Base-by-base conservation (phyloP, 2,113 vertebrate genomes). In the Microcebus lehilahytsara region DNA sequence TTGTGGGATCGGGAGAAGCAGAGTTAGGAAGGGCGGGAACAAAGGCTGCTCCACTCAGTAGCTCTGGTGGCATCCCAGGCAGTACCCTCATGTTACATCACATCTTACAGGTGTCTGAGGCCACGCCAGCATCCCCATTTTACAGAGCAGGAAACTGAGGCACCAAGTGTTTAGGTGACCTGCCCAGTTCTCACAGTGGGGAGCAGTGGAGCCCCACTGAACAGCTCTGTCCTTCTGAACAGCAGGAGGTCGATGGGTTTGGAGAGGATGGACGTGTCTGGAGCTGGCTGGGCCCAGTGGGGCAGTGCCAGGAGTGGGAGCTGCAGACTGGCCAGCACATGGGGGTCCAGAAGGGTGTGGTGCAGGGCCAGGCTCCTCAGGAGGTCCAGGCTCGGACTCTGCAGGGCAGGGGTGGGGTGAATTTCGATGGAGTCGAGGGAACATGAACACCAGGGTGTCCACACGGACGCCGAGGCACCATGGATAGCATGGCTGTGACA, bases 271-370 rank as follows among this genome's bases (percentile, higher is more conserved):
- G 37, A 12, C 69, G 7, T 22, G 19, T 71, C 69, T 23, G n/a
- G 37, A 10, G n/a, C 20, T 11, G n/a, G 69, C 5, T 37, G n/a
- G n/a, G 22, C 69, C 37, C 69, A 23, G n/a, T 23, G 56, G 9
- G 69, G n/a, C n/a, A 40, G 69, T 71, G 56, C 56, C 56, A 22
- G 56, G 56, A 22, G 56, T 32, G 62, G 66, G 66, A 32, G 32
- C 16, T 34, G 1, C 6, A 34, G 66, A 7, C 66, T n/a, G 34
- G 66, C 3, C 32, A 20, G 34, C 7, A 0, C 0, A 0, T 66
- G 62, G 16, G 66, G 66, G 20, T 22, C 56, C 20, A 22, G 56
- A 58, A 71, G 9, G 69, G 4, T 2, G 22, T 2, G n/a, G n/a
- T 40, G n/a, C 9, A 71, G 22, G 20, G 69, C 20, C 69, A 71